Conservation (phyloP, 2,888 invertebrate genomes). For the Drymonia ruficornis region DNA sequence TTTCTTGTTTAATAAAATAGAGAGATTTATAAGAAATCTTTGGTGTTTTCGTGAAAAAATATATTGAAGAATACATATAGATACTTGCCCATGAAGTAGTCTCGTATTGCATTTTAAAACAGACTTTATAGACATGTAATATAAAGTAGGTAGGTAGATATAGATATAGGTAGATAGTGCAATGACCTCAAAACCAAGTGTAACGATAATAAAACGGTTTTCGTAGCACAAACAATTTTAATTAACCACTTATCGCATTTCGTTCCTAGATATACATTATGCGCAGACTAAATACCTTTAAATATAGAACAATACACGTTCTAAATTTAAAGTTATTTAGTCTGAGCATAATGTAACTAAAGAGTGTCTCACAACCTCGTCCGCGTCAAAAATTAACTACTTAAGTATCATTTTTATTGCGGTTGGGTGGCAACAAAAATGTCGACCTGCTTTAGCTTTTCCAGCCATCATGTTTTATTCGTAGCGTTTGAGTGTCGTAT, state of each 20-base stretch:
- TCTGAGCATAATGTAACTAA: no score
- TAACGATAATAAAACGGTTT: slow-evolving; percentile 7
- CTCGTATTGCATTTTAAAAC: neutral
- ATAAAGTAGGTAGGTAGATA: no score
- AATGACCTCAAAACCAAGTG: neutral
- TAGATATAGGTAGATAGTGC: no score
- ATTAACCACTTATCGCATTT: slow-evolving; percentile 25
- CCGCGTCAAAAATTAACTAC: no score
- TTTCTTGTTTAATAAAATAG: neutral
- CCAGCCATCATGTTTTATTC: no score
- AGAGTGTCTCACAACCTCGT: no score
- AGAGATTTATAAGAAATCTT: neutral
- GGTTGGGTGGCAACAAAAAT: no score
- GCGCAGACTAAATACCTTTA: slow-evolving; percentile 31
- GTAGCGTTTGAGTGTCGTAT: no score
- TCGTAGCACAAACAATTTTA: slow-evolving; percentile 37
- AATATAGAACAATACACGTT: neutral
- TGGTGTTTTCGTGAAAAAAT: neutral
- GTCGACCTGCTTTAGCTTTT: no score
- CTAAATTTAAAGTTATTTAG: no score
- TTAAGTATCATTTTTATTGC: no score
- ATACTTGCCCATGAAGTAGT: neutral
- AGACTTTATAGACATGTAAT: no score
- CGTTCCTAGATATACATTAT: slow-evolving; percentile 18
- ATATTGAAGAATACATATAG: neutral